Base-by-base conservation (phyloP, 2,113 vertebrate species). In the Passer montanus region DNA sequence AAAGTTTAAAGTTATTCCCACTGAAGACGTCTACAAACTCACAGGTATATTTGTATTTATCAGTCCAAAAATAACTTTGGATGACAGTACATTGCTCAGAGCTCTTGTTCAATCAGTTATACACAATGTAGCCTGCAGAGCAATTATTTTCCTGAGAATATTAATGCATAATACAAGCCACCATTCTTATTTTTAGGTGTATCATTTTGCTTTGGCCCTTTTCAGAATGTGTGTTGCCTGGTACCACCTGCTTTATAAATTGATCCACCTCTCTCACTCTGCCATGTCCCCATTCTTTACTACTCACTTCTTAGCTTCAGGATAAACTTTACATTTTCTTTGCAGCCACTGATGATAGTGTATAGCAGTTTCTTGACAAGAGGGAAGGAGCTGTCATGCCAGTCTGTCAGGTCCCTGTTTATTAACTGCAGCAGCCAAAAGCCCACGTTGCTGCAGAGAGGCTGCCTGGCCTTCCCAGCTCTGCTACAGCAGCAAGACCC, bases 251-350 rank as follows among this genome's bases (percentile, higher is more conserved):
- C 21, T 76, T 87, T 85, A 43, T 37, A 62, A 90, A 66, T 49
- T 43, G 84, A 91, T 79, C 35, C 21, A 24, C n/a, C 24, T 70
- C 1, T 11, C 56, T 85, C 47, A 15, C 55, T 79, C 53, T 85
- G 72, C 39, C 35, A 52, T 44, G 13, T 72, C 23, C 26, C 33
- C 20, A 20, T 59, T 78, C 74, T 85, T 90, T 46, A 75, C 31
- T 26, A 43, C 47, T 90, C 72, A 78, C 37, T 72, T 70, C 43
- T 93, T 80, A 75, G 56, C 52, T 77, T 52, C 68, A 72, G 33
- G n/a, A 84, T 47, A 75, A 93, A 84, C 41, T 90, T 88, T 16
- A 59, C 14, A 11, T 95, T 88, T 92, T 88, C 60, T 81, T 88
- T 56, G 31, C 31, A 39, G 46, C 67, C 68, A 37, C 22, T 39